phyloP scores from a whole-genome alignment of 2,888 invertebrate genomes.

The Diarsia dahlii region DNA sequence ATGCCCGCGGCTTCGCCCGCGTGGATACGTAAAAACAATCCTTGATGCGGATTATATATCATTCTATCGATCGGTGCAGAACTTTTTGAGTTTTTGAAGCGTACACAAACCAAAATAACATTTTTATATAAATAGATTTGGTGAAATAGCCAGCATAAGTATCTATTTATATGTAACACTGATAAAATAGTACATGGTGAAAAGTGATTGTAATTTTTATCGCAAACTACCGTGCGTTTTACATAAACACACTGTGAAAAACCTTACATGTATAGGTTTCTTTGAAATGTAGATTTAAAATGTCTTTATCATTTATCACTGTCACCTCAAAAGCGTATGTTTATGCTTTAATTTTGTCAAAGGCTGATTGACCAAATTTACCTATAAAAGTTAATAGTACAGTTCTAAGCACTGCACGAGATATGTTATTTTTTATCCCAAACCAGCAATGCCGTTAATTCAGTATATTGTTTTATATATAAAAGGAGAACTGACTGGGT shows the following conservation, averaged over 20 bases:
- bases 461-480: too few relatives aligned
- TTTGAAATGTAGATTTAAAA: not conserved
- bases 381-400: too few relatives aligned
- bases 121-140: not conserved
- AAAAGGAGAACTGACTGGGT: too few relatives aligned
- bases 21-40: too few relatives aligned
- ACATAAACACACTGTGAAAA: not conserved
- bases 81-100: too few relatives aligned
- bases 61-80: too few relatives aligned
- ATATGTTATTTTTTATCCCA: not conserved
- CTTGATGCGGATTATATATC: too few relatives aligned
- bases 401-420: not conserved
- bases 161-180: not conserved
- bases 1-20: too few relatives aligned
- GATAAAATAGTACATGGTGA: conserved; percentile 8
- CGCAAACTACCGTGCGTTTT: not conserved
- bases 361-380: not conserved
- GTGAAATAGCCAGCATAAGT: not conserved
- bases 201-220: not conserved
- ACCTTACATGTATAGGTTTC: not conserved
- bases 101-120: too few relatives aligned
- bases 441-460: too few relatives aligned
- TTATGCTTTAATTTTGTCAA: not conserved
- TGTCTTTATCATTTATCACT: not conserved
- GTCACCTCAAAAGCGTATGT: not conserved